These are phyloP conservation scores for Odontesthes bonariensis DNA, from an alignment of 2,113 vertebrate species.

Conservation along the genomic window DNA sequence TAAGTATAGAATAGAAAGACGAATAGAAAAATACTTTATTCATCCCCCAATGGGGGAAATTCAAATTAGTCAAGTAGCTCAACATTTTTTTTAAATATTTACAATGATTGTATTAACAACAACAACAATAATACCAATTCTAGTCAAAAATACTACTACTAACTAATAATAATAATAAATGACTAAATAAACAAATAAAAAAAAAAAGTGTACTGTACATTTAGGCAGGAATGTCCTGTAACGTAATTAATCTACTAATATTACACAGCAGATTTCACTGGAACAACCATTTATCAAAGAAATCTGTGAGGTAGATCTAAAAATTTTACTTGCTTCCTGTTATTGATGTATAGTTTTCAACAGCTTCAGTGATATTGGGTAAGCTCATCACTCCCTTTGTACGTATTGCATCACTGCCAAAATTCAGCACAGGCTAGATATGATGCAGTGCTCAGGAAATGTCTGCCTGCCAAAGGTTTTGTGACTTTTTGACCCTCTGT, in stretches of 20 bases:
- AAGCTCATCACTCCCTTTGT: constrained; percentile 39
- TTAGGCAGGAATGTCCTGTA: not conserved
- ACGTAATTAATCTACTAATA: not conserved
- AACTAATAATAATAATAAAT: too few species aligned
- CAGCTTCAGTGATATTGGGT: not conserved
- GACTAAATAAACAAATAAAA: too few species aligned
- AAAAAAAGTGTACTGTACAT: not conserved
- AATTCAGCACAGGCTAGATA: constrained; percentile 10
- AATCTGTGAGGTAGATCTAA: not conserved
- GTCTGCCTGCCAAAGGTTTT: constrained; percentile 54
- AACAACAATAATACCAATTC: not conserved
- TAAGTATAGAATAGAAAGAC: too few species aligned
- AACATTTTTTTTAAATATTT: too few species aligned
- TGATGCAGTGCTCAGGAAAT: constrained; percentile 71
- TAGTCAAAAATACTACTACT: too few species aligned
- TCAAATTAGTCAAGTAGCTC: too few species aligned
- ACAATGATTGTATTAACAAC: too few species aligned
- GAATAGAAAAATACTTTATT: too few species aligned
- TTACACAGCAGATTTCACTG: not conserved
- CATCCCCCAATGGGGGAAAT: too few species aligned
- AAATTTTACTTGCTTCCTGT: not conserved
- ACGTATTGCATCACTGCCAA: constrained; percentile 40
- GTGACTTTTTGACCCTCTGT: constrained; percentile 66
- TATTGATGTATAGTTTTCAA: constrained; percentile 2
- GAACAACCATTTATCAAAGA: not conserved